Evolutionary conservation across 1,140 invertebrate species (phyloP).

Genomic region (Orussus abietinus): DNA sequence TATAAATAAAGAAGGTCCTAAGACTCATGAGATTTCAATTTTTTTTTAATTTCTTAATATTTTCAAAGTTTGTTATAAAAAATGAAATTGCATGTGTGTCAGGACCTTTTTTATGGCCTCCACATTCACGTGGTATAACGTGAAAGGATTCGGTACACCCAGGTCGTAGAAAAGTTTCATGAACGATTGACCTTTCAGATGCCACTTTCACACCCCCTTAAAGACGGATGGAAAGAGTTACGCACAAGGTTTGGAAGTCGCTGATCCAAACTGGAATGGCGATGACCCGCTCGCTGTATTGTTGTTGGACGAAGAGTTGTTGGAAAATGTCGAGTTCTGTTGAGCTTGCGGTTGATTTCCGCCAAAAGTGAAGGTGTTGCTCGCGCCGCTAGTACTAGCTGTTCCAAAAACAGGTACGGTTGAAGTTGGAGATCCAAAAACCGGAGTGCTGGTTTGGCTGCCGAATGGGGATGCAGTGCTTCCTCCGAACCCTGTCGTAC

Average conservation of each 20-base stretch:
- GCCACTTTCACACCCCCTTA: no score
- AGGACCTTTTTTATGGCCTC: no score
- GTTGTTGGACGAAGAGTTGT: slow-evolving; percentile 8
- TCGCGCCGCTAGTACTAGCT: neutral
- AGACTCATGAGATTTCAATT: no score
- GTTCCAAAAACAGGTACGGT: slow-evolving; percentile 16
- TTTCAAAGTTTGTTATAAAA: no score
- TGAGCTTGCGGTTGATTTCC: slow-evolving; percentile 10
- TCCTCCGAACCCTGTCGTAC: slow-evolving; percentile 13
- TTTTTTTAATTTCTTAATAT: no score
- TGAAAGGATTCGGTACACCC: no score
- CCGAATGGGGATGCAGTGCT: slow-evolving; percentile 22
- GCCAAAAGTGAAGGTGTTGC: slow-evolving; percentile 28
- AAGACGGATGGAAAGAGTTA: no score
- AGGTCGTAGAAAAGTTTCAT: no score
- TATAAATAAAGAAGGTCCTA: no score
- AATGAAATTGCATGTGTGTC: no score
- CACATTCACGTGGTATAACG: slow-evolving; percentile 30
- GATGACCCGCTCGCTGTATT: slow-evolving; percentile 13
- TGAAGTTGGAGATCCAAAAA: slow-evolving; percentile 20
- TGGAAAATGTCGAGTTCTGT: slow-evolving; percentile 5
- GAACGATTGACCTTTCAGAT: no score
- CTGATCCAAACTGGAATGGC: slow-evolving; percentile 40
- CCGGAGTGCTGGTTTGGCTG: slow-evolving; percentile 6
- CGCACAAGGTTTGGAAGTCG: slow-evolving; percentile 31